These are phyloP conservation scores for Drosophila nr. perissopoda DNA, from an alignment of 2,888 invertebrate genomes.

Conservation along the genomic window DNA sequence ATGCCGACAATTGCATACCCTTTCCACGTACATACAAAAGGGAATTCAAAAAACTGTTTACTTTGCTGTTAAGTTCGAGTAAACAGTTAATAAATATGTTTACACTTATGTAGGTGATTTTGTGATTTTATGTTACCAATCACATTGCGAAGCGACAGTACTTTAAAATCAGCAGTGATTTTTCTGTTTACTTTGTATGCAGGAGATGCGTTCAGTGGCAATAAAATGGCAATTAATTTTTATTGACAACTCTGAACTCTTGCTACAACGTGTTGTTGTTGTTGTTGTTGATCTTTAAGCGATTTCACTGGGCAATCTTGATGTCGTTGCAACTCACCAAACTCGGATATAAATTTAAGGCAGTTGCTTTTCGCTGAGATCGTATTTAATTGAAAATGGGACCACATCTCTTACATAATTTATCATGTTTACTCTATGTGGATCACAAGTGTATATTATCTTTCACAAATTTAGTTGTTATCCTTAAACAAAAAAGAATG, in stretches of 20 bases:
- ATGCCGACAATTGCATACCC: slow-evolving; percentile 16
- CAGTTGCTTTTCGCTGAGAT: slow-evolving; percentile 2
- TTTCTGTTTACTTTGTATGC: slow-evolving; percentile 67
- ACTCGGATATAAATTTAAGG: slow-evolving; percentile 8
- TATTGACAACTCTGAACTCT: slow-evolving; percentile 82
- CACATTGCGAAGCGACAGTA: neutral
- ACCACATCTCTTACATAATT: neutral
- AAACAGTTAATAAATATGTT: neutral
- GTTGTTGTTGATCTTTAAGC: slow-evolving; percentile 59
- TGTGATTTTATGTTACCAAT: slow-evolving; percentile 22
- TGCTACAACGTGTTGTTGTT: slow-evolving; percentile 70
- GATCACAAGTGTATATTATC: neutral
- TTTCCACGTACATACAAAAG: neutral
- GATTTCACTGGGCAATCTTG: slow-evolving; percentile 62
- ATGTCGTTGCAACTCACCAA: slow-evolving; percentile 12
- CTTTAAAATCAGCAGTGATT: neutral
- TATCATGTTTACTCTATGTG: slow-evolving; percentile 8
- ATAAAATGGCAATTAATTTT: slow-evolving; percentile 84
- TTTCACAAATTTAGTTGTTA: neutral
- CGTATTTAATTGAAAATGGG: neutral
- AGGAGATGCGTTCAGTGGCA: slow-evolving; percentile 69
- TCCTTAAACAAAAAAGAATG: neutral
- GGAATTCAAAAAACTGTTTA: neutral
- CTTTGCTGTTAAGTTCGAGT: neutral
- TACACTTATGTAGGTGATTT: neutral